These are phyloP conservation scores for Didymodactylos carnosus DNA, from an alignment of 2,888 invertebrate genomes.

Conservation along the genomic window DNA sequence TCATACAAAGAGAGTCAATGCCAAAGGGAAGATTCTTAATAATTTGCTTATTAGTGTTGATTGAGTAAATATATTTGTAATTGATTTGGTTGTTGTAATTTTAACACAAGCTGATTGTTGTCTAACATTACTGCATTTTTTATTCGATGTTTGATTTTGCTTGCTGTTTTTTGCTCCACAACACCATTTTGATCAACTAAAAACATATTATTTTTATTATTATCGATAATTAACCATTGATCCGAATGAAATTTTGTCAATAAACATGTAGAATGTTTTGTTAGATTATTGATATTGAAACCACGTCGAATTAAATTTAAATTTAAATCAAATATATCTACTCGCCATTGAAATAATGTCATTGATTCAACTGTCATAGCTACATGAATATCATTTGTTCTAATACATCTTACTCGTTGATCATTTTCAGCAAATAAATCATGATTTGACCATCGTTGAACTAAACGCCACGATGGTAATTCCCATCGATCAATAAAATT, in stretches of 20 bases:
- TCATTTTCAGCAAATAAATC: neutral
- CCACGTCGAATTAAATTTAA: neutral
- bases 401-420: neutral
- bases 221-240: neutral
- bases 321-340: neutral
- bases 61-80: no score
- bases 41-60: no score
- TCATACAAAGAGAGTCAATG: no score
- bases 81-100: neutral
- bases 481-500: neutral
- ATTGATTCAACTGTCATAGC: neutral
- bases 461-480: neutral
- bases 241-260: neutral
- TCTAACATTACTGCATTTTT: neutral
- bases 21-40: no score
- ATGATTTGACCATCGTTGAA: neutral
- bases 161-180: neutral
- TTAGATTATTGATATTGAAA: neutral
- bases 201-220: neutral
- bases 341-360: neutral
- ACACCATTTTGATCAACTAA: neutral
- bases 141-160: neutral
- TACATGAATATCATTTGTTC: neutral
- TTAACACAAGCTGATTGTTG: neutral
- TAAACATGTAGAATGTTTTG: neutral